These are phyloP conservation scores for Myotis lucifugus DNA, from an alignment of 2,113 vertebrate genomes.

Conservation along the genomic window DNA sequence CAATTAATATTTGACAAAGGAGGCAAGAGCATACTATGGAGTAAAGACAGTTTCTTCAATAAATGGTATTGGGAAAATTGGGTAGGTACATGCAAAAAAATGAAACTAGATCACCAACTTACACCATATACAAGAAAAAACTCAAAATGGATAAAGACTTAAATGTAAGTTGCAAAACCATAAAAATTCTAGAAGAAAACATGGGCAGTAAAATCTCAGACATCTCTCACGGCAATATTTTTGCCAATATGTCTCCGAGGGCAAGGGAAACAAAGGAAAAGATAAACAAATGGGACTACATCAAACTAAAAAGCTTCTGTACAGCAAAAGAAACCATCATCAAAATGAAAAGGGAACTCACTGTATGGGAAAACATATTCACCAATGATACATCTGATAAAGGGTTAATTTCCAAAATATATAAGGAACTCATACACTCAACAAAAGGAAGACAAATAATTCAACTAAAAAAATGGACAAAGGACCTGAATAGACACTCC, in stretches of 20 bases:
- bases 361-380: background rate
- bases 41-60: background rate
- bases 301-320: background rate
- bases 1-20: background rate
- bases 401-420: background rate
- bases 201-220: background rate
- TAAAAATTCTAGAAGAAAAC: background rate
- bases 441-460: background rate
- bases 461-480: background rate
- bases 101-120: background rate
- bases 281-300: background rate
- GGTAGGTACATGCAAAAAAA: background rate
- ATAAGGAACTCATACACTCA: background rate
- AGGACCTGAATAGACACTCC: background rate
- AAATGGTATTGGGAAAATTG: background rate
- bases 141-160: background rate
- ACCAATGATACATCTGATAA: background rate
- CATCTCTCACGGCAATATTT: background rate
- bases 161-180: background rate
- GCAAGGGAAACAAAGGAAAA: background rate
- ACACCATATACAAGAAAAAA: background rate
- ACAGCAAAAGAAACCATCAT: background rate
- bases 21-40: background rate
- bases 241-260: background rate
- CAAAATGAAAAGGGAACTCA: background rate